Base-by-base conservation (phyloP, 2,113 vertebrate species). In the Gobio gobio region DNA sequence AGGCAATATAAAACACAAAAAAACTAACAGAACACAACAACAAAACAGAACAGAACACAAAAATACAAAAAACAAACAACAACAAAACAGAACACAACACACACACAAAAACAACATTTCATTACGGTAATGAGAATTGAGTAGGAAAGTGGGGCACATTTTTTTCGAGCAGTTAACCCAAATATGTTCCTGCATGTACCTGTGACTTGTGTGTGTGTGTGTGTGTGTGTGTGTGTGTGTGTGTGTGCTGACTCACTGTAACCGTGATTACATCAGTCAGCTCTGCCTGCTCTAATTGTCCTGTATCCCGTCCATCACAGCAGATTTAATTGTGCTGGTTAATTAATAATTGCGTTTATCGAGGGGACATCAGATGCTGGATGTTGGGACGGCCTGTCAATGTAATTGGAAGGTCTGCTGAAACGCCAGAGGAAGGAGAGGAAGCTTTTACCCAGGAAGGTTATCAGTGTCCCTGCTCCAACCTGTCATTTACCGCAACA, bases 281-380 rank as follows among this genome's bases (percentile, higher is more conserved):
- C 90, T 89, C 91, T 90, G 88, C 89, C 73, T 85, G 90, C 90
- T 80, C 77, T 70, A 92, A 92, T 94, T 86, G 87, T 91, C 89
- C 88, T 12, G 45, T 91, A 88, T 87, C 92, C 93, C 84, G 91
- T 94, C 93, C 92, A 90, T 94, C 92, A 94, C 89, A 86, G 72
- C 87, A 92, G 92, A 95, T 94, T 94, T 92, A 94, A 94, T 94
- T 95, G 92, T 89, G 86, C 87, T 85, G 90, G 92, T 94, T 94
- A 95, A 95, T 95, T 94, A 95, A 95, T 94, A 94, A 94, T 94
- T 92, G 90, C 61, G 89, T 94, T 94, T 95, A 95, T 95, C 93
- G 45, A 85, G 75, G 90, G 89, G 90, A 93, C 93, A 94, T 94
- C 92, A 92, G 91, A 89, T 85, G 70, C 89, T 89, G 87, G 87